Conservation (phyloP, 1,140 invertebrate genomes). For the Adelges cooleyi region DNA sequence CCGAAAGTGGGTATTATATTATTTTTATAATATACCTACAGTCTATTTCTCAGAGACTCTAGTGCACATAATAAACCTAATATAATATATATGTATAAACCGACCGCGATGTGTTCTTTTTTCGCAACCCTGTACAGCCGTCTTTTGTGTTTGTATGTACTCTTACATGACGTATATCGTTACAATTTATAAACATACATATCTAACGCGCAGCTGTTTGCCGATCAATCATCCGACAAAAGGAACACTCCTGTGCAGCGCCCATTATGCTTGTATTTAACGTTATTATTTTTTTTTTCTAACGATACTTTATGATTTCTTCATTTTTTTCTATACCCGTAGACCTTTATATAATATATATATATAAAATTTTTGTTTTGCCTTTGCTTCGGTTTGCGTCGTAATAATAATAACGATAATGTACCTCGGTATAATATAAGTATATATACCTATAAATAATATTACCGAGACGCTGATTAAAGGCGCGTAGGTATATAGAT, state of each 20-base stretch:
- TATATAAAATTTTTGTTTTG: no score
- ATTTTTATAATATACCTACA: no score
- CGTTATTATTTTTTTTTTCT: slow-evolving; percentile 3
- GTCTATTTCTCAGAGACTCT: slow-evolving; percentile 2
- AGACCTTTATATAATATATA: no score
- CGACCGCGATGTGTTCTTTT: neutral
- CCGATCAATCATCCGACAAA: slow-evolving; percentile 27
- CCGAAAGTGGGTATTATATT: no score
- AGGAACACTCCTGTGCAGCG: slow-evolving; percentile 14
- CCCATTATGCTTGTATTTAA: slow-evolving; percentile 19
- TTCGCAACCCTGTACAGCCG: slow-evolving; percentile 1
- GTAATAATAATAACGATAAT: no score
- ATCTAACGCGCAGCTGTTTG: slow-evolving; percentile 22
- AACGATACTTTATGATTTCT: neutral
- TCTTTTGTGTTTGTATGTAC: slow-evolving; percentile 6
- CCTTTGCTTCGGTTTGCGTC: no score
- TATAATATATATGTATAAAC: neutral
- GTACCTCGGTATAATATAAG: no score
- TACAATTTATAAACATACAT: slow-evolving; percentile 24
- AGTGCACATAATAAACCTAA: neutral
- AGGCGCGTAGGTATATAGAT: no score
- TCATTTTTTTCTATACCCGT: no score
- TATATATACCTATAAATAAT: no score
- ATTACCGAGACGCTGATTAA: no score
- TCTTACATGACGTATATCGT: neutral